These are phyloP conservation scores for Archilochus colubris DNA, from an alignment of 2,113 vertebrate species.

Conservation along the genomic window DNA sequence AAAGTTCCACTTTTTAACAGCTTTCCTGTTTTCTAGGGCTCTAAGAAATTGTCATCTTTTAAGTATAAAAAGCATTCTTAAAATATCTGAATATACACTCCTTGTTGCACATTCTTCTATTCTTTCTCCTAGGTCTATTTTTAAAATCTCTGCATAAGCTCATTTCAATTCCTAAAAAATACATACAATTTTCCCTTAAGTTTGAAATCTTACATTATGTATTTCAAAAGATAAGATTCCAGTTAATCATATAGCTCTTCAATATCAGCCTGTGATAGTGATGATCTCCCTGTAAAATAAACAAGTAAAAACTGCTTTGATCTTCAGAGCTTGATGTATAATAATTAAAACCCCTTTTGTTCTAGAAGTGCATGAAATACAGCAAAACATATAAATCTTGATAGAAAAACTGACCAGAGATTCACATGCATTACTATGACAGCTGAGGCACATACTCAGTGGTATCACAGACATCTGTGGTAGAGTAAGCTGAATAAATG, in stretches of 20 bases:
- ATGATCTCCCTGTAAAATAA: background rate
- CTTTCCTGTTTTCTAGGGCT: slow-evolving; percentile 11
- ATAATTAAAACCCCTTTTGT: background rate
- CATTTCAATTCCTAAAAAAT: slow-evolving; percentile 29
- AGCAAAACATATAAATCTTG: background rate
- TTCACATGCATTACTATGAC: background rate
- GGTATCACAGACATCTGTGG: background rate
- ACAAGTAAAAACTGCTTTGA: background rate
- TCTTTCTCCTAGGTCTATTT: slow-evolving; percentile 80
- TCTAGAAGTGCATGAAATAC: background rate
- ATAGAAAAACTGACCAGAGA: background rate
- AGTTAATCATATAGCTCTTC: background rate
- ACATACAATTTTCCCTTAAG: background rate
- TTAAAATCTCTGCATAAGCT: slow-evolving; percentile 80
- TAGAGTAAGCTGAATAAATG: background rate
- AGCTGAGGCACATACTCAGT: background rate
- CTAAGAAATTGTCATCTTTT: slow-evolving; percentile 31
- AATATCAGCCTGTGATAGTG: background rate
- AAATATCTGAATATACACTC: slow-evolving; percentile 71
- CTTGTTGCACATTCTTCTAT: slow-evolving; percentile 73
- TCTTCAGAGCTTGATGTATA: background rate
- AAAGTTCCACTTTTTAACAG: slow-evolving; percentile 74
- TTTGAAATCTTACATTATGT: background rate
- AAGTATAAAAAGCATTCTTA: slow-evolving; percentile 71
- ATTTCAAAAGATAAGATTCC: background rate